Evolutionary conservation across 2,888 invertebrate genomes (phyloP), one percentile per base, ranked within the genome.

Genomic region (Crepidodera aurea): DNA sequence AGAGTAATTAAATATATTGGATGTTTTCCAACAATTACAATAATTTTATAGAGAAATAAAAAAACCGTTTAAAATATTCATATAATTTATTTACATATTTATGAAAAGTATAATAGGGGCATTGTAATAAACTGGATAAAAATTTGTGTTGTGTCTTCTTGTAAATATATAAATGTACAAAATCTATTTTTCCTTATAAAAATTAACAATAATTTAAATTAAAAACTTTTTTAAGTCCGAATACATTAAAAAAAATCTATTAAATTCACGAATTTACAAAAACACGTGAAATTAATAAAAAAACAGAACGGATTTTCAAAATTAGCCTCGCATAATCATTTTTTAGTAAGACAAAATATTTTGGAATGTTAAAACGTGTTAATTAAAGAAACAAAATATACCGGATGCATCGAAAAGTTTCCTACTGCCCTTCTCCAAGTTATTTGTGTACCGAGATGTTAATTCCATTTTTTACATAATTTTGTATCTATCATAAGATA

Each of bases 121-220:
- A 48, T 56, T 15, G 58, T 56, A 59, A 60, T 60, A 54, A 59
- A 57, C 54, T 59, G 32, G 56, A 51, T 64, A 62, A 53, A 60
- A 68, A 63, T 51, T 66, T 68, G 56, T 62, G 53, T 55, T 34
- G 39, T 58, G 51, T 58, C 46, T 65, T 46, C 40, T 59, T 68
- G 59, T 71, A 62, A 65, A 67, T 68, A 69, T 71, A 71, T 67
- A 71, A 71, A 71, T 68, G 69, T 71, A 71, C 67, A 71, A 71
- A 71, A 71, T 69, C 69, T 69, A 64, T 58, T 64, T 63, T 68
- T 60, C 64, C 58, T 62, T 68, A 46, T 59, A 66, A 37, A 50
- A 61, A 62, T 56, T 46, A 37, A 62, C 58, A 67, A 62, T 65
- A 69, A 53, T 42, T 62, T 44, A 56, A 42, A 44, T 27, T 39